Conservation (phyloP, 64 coral and sea anemone species). For the Dendronephthya gigantea region DNA sequence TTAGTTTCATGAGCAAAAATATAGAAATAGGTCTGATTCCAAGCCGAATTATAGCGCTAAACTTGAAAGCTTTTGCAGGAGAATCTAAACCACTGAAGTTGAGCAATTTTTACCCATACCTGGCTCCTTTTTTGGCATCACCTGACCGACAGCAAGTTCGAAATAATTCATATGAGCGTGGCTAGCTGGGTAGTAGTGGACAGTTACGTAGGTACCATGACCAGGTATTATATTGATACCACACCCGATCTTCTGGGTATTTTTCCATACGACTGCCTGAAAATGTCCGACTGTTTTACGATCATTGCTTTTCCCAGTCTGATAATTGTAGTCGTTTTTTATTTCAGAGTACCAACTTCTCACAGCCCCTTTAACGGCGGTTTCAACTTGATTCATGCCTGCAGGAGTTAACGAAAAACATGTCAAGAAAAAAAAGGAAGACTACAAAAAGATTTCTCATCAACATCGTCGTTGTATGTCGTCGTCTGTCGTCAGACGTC, state of each 20-base stretch:
- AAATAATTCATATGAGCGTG: slow-evolving; percentile 13
- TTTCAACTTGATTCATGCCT: slow-evolving; percentile 19
- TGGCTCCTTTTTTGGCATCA: slow-evolving; percentile 23
- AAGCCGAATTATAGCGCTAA: too few species aligned
- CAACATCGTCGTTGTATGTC: too few species aligned
- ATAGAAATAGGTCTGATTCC: too few species aligned
- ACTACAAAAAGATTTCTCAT: too few species aligned
- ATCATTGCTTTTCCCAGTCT: slow-evolving; percentile 26
- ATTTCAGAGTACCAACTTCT: slow-evolving; percentile 88
- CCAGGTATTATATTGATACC: slow-evolving; percentile 33
- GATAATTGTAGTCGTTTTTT: slow-evolving; percentile 37
- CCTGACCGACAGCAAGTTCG: slow-evolving; percentile 13
- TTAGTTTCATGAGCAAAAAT: too few species aligned
- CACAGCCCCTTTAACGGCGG: slow-evolving; percentile 56
- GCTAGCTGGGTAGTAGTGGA: slow-evolving; percentile 36
- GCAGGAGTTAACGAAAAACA: too few species aligned
- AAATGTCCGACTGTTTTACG: slow-evolving; percentile 43
- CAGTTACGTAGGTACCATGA: slow-evolving; percentile 46
- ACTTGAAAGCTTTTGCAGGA: too few species aligned
- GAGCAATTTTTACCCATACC: too few species aligned
- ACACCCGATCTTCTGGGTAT: slow-evolving; percentile 38
- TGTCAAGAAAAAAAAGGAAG: not conserved
- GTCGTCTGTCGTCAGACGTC: too few species aligned
- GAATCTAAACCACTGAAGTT: too few species aligned
- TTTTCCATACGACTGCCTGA: slow-evolving; percentile 56